Conservation (phyloP, 2,797 vertebrate genomes). For the Leuciscus waleckii region DNA sequence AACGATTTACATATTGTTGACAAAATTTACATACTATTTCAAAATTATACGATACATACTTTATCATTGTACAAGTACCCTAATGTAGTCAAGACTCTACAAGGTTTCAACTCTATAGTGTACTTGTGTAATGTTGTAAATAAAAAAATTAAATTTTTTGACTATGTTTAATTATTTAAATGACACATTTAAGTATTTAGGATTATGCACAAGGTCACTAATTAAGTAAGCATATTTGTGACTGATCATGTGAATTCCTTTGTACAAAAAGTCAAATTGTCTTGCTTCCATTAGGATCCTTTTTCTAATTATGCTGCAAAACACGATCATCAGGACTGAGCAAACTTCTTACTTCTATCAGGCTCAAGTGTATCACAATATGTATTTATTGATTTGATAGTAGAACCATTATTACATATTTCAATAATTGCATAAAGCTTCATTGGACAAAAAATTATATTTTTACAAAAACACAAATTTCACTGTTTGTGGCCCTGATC, state of each 20-base stretch:
- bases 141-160: too few species aligned
- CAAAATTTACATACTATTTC: background rate
- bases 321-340: background rate
- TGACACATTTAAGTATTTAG: background rate
- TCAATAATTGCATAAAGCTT: background rate
- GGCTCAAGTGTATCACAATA: too few species aligned
- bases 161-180: background rate
- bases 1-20: background rate
- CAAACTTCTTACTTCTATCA: too few species aligned
- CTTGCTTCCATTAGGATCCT: background rate
- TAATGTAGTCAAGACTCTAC: background rate
- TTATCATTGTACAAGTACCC: background rate
- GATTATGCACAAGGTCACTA: background rate
- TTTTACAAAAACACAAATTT: too few species aligned
- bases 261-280: background rate
- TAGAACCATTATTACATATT: background rate
- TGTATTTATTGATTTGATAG: background rate
- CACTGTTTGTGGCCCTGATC: too few species aligned
- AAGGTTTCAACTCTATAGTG: background rate
- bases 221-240: background rate
- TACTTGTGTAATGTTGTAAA: background rate
- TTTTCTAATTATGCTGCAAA: background rate
- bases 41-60: background rate
- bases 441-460: too few species aligned
- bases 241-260: background rate